Evolutionary conservation across 2,797 vertebrate species (phyloP).

Genomic region (Lithobates sylvaticus): DNA sequence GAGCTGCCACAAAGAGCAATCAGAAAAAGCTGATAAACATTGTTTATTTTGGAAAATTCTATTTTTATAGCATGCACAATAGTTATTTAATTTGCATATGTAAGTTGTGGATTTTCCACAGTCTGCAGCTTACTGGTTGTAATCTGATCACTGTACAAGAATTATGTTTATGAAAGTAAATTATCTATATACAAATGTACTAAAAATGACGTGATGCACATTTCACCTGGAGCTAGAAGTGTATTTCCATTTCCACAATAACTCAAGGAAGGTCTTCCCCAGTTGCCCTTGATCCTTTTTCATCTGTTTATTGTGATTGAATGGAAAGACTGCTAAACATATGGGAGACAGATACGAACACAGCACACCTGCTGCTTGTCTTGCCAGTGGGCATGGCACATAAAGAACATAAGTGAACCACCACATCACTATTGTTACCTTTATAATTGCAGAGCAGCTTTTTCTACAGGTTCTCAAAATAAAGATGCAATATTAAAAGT

Average conservation of each 20-base stretch:
- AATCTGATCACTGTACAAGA: neutral
- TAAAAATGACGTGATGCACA: neutral
- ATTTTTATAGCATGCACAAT: too few relatives aligned
- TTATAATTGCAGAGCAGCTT: conserved; percentile 3
- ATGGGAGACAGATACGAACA: conserved; percentile 34
- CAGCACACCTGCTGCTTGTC: conserved; percentile 23
- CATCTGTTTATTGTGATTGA: conserved; percentile 1
- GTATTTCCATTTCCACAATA: conserved; percentile 6
- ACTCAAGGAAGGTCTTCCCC: conserved; percentile 37
- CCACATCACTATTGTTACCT: conserved; percentile 19
- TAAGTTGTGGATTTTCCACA: too few relatives aligned
- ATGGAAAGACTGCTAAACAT: conserved; percentile 44
- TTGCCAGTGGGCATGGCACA: conserved; percentile 33
- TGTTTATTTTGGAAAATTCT: too few relatives aligned
- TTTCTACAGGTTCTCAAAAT: neutral
- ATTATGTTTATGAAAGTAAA: neutral
- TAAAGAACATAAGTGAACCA: conserved; percentile 31
- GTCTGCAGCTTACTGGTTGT: too few relatives aligned
- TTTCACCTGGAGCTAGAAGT: conserved; percentile 12
- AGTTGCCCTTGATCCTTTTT: conserved; percentile 51
- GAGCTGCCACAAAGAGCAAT: too few relatives aligned
- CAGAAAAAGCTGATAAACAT: too few relatives aligned
- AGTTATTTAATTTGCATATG: too few relatives aligned
- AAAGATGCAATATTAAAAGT: neutral
- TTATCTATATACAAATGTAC: neutral